Base-by-base conservation (phyloP, 2,888 invertebrate species). In the Exocentrus adspersus region DNA sequence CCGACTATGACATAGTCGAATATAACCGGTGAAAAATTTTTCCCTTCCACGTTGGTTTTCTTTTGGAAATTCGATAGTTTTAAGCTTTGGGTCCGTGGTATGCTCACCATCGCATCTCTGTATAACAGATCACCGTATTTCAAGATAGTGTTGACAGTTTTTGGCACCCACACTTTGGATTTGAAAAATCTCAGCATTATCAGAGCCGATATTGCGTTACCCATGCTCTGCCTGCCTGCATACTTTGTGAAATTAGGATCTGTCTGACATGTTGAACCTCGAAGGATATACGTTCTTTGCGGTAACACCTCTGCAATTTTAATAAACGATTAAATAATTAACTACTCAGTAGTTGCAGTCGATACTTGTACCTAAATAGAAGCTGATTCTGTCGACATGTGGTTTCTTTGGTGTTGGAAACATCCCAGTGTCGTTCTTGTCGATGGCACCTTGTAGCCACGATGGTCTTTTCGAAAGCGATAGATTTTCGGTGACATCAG, bases 81-180 rank as follows among this genome's bases (percentile, higher is more conserved):
- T 41, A 76, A 59, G 7, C 62, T 64, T 24, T 72, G 72, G 2
- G 71, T 77, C 58, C 60, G 65, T 45, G 58, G 73, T 46, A 68
- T 74, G 45, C 28, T 62, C 21, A 74, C 72, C 71, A 78, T 75
- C 0, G 79, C 77, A 53, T 80, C 76, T 7, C 76, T 70, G 68
- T 79, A 82, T 12, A 83, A 75, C 0, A 72, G 63, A 28, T 81
- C 81, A 0, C 84, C 84, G 2, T 80, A 69, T 53, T 76, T 72
- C 4, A 84, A 69, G 17, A 84, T 77, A 16, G 81, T 81, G 43
- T 79, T 79, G 1, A 84, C 62, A 5, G 79, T 78, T 17, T 76
- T 76, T 1, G 76, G 75, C 1, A 82, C 78, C 85, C 85, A 85
- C 5, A 75, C 62, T 64, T 75, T 78, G 2, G 83, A 75, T 64